Evolutionary conservation across 2,113 vertebrate species (phyloP).

Genomic region (Athene cunicularia): DNA sequence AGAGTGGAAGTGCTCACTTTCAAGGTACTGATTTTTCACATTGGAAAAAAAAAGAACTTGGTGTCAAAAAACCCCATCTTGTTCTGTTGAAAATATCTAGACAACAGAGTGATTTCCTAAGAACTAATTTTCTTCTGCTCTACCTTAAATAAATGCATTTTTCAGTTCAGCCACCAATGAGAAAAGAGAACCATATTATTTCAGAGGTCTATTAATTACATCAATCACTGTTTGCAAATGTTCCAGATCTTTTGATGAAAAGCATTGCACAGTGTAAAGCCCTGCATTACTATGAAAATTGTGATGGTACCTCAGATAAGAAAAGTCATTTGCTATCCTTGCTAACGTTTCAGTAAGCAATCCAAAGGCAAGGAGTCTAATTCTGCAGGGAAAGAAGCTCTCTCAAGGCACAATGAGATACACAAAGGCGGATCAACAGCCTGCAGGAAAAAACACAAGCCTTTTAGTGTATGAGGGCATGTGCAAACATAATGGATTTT

Average conservation of each 20-base stretch:
- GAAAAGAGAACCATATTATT: neutral
- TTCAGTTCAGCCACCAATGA: neutral
- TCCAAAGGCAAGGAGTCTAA: neutral
- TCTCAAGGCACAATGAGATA: neutral
- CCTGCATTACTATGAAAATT: neutral
- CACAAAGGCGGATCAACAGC: neutral
- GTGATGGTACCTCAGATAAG: neutral
- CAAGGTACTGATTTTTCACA: neutral
- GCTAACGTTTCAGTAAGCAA: neutral
- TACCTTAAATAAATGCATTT: neutral
- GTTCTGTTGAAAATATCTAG: neutral
- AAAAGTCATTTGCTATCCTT: neutral
- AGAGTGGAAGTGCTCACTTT: neutral
- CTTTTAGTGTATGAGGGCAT: neutral
- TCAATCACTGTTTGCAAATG: neutral
- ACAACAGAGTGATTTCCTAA: neutral
- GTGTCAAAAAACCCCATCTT: rapidly evolving
- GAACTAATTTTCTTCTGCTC: neutral
- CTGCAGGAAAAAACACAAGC: neutral
- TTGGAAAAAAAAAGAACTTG: neutral
- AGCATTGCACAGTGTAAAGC: neutral
- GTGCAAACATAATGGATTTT: slow-evolving; percentile 21
- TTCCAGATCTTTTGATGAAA: neutral
- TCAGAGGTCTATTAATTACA: neutral
- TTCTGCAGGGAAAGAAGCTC: neutral